Conservation (phyloP, 2,888 invertebrate species). For the Tipula lateralis region DNA sequence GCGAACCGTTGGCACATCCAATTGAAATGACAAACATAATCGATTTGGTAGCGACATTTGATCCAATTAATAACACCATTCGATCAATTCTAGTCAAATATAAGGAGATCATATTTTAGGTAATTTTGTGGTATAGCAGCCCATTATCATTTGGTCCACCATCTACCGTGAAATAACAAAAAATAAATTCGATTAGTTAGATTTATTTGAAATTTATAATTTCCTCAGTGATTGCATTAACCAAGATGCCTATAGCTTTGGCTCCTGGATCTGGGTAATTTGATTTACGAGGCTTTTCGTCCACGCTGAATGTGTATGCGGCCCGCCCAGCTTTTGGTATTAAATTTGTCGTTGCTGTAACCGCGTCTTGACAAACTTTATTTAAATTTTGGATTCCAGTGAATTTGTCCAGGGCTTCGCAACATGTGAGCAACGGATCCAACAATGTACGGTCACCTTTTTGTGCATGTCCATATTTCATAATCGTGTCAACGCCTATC, state of each 20-base stretch:
- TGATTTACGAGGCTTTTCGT: neutral
- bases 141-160: too few relatives aligned
- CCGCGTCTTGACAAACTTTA: conserved; percentile 26
- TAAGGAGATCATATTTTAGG: too few relatives aligned
- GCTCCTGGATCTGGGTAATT: neutral
- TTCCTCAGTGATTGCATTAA: neutral
- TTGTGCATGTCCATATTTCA: conserved; percentile 66
- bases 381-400: neutral
- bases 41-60: too few relatives aligned
- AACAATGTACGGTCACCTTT: conserved; percentile 76
- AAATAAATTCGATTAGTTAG: too few relatives aligned
- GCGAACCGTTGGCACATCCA: too few relatives aligned
- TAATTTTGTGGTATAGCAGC: too few relatives aligned
- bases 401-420: conserved; percentile 27
- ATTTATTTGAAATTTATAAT: neutral
- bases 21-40: too few relatives aligned
- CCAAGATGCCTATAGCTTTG: neutral
- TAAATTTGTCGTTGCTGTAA: neutral
- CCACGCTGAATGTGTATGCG: conserved; percentile 41
- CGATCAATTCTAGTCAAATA: too few relatives aligned
- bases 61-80: too few relatives aligned
- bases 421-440: conserved; percentile 36
- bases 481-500: conserved; percentile 56
- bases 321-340: conserved; percentile 47
- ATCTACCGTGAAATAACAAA: too few relatives aligned